Conservation (phyloP, 92 coral and sea anemone genomes). For the Epizoanthus ramosus region DNA sequence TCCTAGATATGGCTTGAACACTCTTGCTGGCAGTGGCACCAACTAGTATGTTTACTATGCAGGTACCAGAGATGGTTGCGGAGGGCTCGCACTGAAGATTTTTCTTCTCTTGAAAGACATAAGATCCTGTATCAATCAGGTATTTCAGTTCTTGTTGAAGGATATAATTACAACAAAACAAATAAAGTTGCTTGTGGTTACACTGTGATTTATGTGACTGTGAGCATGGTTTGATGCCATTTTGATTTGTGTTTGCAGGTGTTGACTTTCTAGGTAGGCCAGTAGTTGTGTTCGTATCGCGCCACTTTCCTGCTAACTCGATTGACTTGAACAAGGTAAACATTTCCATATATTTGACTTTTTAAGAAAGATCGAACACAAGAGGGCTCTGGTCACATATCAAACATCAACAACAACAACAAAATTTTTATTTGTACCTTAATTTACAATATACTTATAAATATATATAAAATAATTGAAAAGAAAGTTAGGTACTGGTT, state of each 20-base stretch:
- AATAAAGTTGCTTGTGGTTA: background rate
- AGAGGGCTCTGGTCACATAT: too few species aligned
- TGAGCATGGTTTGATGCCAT: background rate
- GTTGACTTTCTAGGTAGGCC: constrained; percentile 96
- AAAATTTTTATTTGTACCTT: too few species aligned
- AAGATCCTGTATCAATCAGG: constrained; percentile 93
- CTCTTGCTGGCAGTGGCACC: background rate
- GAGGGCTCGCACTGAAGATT: constrained; percentile 90
- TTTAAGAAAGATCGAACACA: too few species aligned
- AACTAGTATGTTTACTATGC: background rate
- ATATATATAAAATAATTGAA: too few species aligned
- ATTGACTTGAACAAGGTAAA: constrained; percentile 85
- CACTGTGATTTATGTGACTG: background rate
- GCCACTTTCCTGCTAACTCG: constrained; percentile 77
- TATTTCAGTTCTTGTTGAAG: constrained; percentile 15
- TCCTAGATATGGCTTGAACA: background rate
- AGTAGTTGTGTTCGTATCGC: constrained; percentile 87
- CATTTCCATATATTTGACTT: too few species aligned
- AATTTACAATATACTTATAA: too few species aligned
- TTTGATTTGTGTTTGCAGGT: constrained; percentile 50
- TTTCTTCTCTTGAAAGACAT: constrained; percentile 74
- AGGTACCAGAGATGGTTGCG: constrained; percentile 96
- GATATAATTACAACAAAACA: background rate
- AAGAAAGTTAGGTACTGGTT: too few species aligned
- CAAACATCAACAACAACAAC: too few species aligned